Evolutionary conservation across 2,888 invertebrate species (phyloP).

Genomic region (Smittia aterrima): DNA sequence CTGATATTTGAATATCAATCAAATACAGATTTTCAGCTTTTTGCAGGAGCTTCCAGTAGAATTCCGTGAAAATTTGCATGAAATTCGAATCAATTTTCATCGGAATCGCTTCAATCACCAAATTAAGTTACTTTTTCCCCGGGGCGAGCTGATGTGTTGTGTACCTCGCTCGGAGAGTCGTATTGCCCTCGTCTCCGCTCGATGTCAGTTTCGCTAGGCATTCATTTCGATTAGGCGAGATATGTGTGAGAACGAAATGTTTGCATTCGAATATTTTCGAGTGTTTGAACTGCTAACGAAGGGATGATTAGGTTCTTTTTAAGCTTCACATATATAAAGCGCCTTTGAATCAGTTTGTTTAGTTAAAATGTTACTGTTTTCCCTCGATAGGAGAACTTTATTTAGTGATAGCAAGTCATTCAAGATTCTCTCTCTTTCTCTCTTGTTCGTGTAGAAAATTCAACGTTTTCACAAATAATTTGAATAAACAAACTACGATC

Average conservation of each 20-base stretch:
- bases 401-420: too few species aligned
- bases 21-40: conserved; percentile 41
- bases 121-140: conserved; percentile 26
- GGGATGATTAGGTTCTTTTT: conserved; percentile 14
- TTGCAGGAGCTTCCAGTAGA: conserved; percentile 1
- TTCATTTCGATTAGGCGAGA: neutral
- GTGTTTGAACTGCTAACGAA: conserved; percentile 23
- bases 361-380: too few species aligned
- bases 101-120: conserved; percentile 20
- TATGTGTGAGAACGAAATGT: neutral
- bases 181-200: neutral
- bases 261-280: conserved; percentile 9
- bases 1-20: conserved; percentile 38
- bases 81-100: conserved; percentile 41
- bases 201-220: neutral
- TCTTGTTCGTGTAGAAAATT: too few species aligned
- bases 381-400: too few species aligned
- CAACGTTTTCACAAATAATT: conserved; percentile 11
- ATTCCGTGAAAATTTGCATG: conserved; percentile 36
- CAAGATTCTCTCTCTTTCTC: too few species aligned
- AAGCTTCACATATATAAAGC: too few species aligned
- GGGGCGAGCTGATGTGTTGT: neutral
- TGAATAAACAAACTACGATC: conserved; percentile 19
- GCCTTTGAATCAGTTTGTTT: too few species aligned
- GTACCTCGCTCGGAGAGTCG: neutral